These are phyloP conservation scores for Litocranius walleri DNA, from an alignment of 2,113 vertebrate species.

Conservation along the genomic window DNA sequence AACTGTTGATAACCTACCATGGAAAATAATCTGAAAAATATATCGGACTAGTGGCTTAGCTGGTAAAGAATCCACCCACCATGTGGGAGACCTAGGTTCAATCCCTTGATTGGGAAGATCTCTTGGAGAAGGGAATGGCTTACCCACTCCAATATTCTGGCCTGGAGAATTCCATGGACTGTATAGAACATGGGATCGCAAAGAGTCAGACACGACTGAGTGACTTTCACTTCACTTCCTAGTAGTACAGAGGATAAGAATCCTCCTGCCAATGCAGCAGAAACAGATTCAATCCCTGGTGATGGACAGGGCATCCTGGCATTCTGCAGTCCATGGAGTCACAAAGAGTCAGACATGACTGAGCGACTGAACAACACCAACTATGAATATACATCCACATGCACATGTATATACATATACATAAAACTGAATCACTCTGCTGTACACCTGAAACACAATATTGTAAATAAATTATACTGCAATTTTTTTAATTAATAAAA, in stretches of 20 bases:
- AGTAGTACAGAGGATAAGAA: background rate
- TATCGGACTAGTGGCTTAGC: background rate
- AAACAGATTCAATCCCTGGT: background rate
- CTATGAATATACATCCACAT: background rate
- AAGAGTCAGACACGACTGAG: background rate
- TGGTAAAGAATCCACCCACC: background rate
- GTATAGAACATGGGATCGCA: background rate
- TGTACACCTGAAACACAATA: background rate
- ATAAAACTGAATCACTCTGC: background rate
- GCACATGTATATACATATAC: background rate
- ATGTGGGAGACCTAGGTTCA: background rate
- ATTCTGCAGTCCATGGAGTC: too few relatives aligned
- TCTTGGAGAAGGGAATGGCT: background rate
- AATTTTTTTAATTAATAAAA: background rate
- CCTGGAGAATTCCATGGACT: background rate
- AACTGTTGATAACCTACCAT: background rate
- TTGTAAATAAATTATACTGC: background rate
- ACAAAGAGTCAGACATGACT: too few relatives aligned
- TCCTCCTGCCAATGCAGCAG: background rate
- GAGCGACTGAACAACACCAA: background rate
- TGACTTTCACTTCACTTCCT: too few relatives aligned
- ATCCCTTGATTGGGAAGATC: background rate
- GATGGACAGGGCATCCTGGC: too few relatives aligned
- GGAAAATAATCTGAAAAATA: background rate
- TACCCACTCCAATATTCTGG: background rate